These are phyloP conservation scores for Crotalus helleri DNA, from an alignment of 2,113 vertebrate genomes.

Conservation along the genomic window DNA sequence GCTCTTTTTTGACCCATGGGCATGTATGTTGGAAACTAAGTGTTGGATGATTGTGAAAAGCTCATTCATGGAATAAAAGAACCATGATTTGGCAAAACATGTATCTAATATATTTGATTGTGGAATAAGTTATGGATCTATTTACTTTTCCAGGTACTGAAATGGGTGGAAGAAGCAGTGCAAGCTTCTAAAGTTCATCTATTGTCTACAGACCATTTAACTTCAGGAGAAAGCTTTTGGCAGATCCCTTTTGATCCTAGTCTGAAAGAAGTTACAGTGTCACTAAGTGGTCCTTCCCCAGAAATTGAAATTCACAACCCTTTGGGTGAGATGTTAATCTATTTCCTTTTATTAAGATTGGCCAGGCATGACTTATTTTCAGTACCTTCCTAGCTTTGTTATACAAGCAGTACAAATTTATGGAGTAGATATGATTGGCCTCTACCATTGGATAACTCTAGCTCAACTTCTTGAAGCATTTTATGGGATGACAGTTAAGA, in stretches of 20 bases:
- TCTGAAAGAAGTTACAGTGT: conserved; percentile 94
- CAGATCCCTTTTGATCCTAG: conserved; percentile 97
- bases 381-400: neutral
- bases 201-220: conserved; percentile 89
- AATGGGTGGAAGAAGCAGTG: conserved; percentile 99
- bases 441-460: neutral
- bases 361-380: neutral
- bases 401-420: neutral
- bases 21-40: neutral
- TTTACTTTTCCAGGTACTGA: conserved; percentile 80
- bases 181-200: conserved; percentile 97
- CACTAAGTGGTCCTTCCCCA: conserved; percentile 90
- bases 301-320: conserved; percentile 86
- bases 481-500: neutral
- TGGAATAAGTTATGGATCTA: neutral
- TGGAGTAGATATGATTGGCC: neutral
- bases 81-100: neutral
- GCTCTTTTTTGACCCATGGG: neutral
- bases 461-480: neutral
- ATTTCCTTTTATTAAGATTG: neutral
- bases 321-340: conserved; percentile 72
- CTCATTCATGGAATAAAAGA: neutral
- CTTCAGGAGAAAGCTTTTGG: conserved; percentile 83
- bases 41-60: neutral
- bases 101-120: neutral